Percentiles rank a stretch among this genome's conserved stretches.
These are phyloP conservation scores for Nerophis lumbriciformis DNA, from an alignment of 2,113 vertebrate genomes.

Conservation along the genomic window DNA sequence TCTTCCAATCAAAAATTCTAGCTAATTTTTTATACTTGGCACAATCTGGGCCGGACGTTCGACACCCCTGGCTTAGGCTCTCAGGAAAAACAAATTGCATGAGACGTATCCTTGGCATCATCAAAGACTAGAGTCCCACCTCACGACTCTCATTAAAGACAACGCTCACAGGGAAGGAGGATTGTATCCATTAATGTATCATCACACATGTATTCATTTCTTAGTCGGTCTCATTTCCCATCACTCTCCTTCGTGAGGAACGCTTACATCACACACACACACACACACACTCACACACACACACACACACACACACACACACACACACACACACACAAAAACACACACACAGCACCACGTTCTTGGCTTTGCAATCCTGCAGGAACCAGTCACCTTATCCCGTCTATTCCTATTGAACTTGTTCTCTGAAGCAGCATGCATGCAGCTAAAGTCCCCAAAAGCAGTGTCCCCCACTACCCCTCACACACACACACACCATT, in stretches of 20 bases:
- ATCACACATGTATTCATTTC: slow-evolving; percentile 42
- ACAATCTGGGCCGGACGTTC: too few species aligned
- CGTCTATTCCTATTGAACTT: slow-evolving; percentile 57
- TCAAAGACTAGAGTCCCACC: slow-evolving; percentile 40
- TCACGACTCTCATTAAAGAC: slow-evolving; percentile 46
- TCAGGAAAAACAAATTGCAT: slow-evolving; percentile 27
- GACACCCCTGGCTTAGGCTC: not conserved
- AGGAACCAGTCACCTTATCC: slow-evolving; percentile 53
- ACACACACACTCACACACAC: slow-evolving; percentile 14
- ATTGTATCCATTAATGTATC: slow-evolving; percentile 66
- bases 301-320: slow-evolving; percentile 24
- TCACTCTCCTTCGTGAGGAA: slow-evolving; percentile 18
- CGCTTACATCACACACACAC: slow-evolving; percentile 23
- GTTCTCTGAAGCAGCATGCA: slow-evolving; percentile 32
- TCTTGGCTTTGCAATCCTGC: slow-evolving; percentile 48
- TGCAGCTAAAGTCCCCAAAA: slow-evolving; percentile 52
- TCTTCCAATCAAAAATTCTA: too few species aligned
- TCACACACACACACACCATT: slow-evolving; percentile 22
- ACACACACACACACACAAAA: slow-evolving; percentile 31
- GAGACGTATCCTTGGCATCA: slow-evolving; percentile 41
- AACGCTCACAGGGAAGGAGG: slow-evolving; percentile 22
- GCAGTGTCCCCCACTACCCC: slow-evolving; percentile 31
- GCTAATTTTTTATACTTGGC: too few species aligned
- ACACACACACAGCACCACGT: slow-evolving; percentile 35
- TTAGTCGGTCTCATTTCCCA: slow-evolving; percentile 19